A percentile compares a stretch with the other conserved stretches of the same genome.
Evolutionary conservation across 2,113 vertebrate species (phyloP).

Genomic region (Poecilia latipinna): DNA sequence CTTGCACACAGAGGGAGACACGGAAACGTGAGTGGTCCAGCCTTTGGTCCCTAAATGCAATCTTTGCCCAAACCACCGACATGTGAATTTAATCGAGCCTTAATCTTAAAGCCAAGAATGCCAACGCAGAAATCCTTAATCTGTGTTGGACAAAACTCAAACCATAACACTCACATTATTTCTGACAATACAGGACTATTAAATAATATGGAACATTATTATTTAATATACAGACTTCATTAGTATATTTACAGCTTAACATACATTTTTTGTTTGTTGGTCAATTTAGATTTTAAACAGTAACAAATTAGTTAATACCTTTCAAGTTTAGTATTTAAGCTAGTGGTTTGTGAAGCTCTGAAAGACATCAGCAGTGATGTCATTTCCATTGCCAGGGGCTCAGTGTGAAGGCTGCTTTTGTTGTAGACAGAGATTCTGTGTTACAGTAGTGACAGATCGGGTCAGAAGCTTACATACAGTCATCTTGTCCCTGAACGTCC

Average conservation of each 20-base stretch:
- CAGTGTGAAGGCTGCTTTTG: neutral
- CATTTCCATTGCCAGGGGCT: neutral
- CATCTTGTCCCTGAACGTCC: neutral
- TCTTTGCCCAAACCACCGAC: neutral
- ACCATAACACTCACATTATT: constrained; percentile 22
- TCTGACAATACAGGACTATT: neutral
- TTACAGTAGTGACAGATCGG: neutral
- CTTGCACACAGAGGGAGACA: neutral
- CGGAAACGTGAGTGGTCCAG: neutral
- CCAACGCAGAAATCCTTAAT: constrained; percentile 15
- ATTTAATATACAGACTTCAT: neutral
- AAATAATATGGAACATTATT: constrained; percentile 2
- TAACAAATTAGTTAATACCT: neutral
- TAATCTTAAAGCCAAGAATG: constrained; percentile 32
- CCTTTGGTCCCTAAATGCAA: constrained; percentile 12
- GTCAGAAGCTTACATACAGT: neutral
- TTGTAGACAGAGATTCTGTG: neutral
- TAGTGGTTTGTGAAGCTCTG: neutral
- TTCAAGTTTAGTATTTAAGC: neutral
- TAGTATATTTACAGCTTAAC: neutral
- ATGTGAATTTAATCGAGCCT: constrained; percentile 19
- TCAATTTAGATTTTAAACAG: neutral
- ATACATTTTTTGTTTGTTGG: neutral
- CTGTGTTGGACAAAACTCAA: constrained; percentile 16
- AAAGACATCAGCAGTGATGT: neutral